A percentile compares a stretch with the other conserved stretches of the same genome.
Evolutionary conservation across 2,797 vertebrate genomes (phyloP).

Genomic region (Pterois miles): DNA sequence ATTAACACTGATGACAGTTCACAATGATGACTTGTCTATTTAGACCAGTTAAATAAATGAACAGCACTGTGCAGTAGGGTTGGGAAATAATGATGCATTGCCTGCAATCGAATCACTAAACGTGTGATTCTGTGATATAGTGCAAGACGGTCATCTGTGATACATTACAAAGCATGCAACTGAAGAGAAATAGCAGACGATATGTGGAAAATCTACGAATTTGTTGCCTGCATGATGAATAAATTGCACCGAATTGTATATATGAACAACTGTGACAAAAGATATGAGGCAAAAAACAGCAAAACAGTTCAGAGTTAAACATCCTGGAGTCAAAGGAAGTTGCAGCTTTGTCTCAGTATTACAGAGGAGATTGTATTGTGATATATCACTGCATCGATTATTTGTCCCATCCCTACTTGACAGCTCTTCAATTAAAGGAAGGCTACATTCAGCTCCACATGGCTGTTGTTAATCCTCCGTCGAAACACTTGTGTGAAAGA

Average conservation of each 20-base stretch:
- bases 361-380: background rate
- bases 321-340: background rate
- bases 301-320: background rate
- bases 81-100: background rate
- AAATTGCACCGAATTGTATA: background rate
- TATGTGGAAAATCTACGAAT: background rate
- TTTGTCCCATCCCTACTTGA: background rate
- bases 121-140: constrained; percentile 5
- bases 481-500: too few species aligned
- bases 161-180: background rate
- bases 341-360: background rate
- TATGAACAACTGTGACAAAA: background rate
- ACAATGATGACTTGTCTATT: too few species aligned
- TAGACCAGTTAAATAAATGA: background rate
- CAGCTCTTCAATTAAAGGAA: background rate
- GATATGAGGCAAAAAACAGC: background rate
- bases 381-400: background rate
- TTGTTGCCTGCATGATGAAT: background rate
- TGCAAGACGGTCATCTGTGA: too few species aligned
- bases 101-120: constrained; percentile 1
- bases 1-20: background rate
- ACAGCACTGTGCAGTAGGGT: background rate
- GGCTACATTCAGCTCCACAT: background rate
- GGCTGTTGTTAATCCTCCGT: too few species aligned
- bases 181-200: background rate